Evolutionary conservation across 1,140 invertebrate species (phyloP), one percentile per base, ranked within the genome.

Genomic region (Pollicipes pollicipes): DNA sequence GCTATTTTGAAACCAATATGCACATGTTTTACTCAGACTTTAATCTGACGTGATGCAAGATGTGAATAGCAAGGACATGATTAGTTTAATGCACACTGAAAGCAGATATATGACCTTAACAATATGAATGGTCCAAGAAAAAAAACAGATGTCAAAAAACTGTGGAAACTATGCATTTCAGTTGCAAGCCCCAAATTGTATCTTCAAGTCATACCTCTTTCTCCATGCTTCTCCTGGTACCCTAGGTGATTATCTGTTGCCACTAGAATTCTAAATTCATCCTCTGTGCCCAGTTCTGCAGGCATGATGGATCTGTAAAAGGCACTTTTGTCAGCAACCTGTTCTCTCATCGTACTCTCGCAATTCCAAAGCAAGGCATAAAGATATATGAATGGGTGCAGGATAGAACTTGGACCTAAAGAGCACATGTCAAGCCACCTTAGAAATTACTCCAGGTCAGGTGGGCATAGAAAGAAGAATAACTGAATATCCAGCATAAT

Each of bases 1-100:
- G n/a, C n/a, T 71, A 68, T 66, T 30, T 68, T 69, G 64, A 71
- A 68, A 67, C 69, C 68, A 69, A 69, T 68, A 69, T 37, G 68
- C 63, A 17, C 30, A 71, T 71, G 32, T 68, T 69, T 28, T 71
- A 69, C 32, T 69, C 21, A 37, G 17, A 67, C 30, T 45, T 37
- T 69, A 30, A 68, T 69, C 68, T 31, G 31, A 63, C 31, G 24
- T 35, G 29, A 71, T 71, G 64, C 69, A 35, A 35, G 63, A 66
- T 66, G 58, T 45, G 45, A 71, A 69, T 63, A 35, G 35, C 30
- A 71, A 69, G 21, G n/a, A 71, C 68, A 69, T 68, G 37, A 63
- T 58, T 68, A 69, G 58, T 63, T 68, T 69, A 45, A 71, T 68
- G 69, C 68, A 68, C 68, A 45, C 58, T 71, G 63, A 30, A 66